Conservation (phyloP, 2,113 vertebrate genomes). For the Nothobranchius kuhntae region DNA sequence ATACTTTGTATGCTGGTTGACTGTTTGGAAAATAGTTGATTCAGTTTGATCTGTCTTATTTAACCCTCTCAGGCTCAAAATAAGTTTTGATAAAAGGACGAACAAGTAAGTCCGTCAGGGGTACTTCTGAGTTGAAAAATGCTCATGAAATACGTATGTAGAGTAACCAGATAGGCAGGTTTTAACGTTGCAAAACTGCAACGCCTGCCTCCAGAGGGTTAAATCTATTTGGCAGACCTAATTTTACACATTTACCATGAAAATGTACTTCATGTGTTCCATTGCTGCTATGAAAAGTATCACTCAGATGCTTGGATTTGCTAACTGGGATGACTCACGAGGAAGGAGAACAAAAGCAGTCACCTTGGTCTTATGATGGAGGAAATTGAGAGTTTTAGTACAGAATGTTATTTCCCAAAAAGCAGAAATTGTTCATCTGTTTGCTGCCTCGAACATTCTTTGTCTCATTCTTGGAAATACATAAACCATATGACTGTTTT, state of each 20-base stretch:
- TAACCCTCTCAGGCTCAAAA: background rate
- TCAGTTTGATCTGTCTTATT: conserved; percentile 10
- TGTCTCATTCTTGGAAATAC: too few species aligned
- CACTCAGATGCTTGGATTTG: background rate
- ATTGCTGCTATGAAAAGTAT: background rate
- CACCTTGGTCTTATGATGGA: background rate
- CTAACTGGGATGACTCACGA: background rate
- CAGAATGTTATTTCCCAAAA: background rate
- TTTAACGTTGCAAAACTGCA: too few species aligned
- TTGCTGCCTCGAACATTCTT: too few species aligned
- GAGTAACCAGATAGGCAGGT: too few species aligned
- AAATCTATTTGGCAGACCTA: background rate
- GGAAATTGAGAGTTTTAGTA: background rate
- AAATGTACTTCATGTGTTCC: background rate
- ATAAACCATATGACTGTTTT: too few species aligned
- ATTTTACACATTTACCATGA: background rate
- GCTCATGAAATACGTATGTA: too few species aligned
- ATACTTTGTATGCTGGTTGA: conserved; percentile 39
- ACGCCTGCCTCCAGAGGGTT: too few species aligned
- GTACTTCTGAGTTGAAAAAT: too few species aligned
- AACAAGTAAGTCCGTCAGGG: too few species aligned
- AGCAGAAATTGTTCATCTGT: too few species aligned
- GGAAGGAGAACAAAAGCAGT: background rate
- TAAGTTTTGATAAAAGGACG: too few species aligned
- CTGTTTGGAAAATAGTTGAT: conserved; percentile 20